Conservation (phyloP, 2,797 vertebrate species). For the Dermochelys coriacea region DNA sequence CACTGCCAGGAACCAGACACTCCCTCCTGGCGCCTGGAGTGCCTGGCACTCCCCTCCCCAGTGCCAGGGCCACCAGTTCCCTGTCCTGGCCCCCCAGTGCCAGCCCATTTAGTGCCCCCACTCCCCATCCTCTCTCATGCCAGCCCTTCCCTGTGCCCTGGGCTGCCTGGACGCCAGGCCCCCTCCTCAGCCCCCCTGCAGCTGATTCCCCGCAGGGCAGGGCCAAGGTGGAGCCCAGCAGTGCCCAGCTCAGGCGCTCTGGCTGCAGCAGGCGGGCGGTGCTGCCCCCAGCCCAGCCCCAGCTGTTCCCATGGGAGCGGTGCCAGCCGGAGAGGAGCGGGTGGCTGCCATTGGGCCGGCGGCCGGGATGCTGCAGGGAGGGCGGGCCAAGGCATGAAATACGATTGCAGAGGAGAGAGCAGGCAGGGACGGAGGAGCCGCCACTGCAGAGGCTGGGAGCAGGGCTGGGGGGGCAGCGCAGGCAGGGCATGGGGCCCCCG, state of each 20-base stretch:
- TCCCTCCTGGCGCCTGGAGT: background rate
- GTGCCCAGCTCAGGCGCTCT: background rate
- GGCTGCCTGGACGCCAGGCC: slow-evolving; percentile 73
- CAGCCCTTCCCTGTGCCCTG: too few species aligned
- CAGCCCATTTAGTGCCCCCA: background rate
- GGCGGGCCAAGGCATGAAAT: background rate
- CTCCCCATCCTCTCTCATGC: background rate
- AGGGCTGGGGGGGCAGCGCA: background rate
- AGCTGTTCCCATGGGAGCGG: background rate
- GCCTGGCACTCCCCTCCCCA: background rate
- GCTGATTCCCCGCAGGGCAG: background rate
- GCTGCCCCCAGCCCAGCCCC: background rate
- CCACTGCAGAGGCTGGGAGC: background rate
- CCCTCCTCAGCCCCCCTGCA: slow-evolving; percentile 88
- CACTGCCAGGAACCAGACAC: background rate
- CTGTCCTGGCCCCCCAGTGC: background rate
- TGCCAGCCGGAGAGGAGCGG: background rate
- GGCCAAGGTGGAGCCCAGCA: background rate
- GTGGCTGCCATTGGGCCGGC: slow-evolving; percentile 1
- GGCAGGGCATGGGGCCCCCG: background rate
- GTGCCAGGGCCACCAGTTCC: background rate
- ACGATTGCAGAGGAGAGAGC: background rate
- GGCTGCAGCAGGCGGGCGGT: background rate
- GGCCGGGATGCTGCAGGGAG: background rate
- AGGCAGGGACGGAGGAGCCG: background rate